phyloP scores from a whole-genome alignment of 2,797 vertebrate species.

The Anolis apletophallus region DNA sequence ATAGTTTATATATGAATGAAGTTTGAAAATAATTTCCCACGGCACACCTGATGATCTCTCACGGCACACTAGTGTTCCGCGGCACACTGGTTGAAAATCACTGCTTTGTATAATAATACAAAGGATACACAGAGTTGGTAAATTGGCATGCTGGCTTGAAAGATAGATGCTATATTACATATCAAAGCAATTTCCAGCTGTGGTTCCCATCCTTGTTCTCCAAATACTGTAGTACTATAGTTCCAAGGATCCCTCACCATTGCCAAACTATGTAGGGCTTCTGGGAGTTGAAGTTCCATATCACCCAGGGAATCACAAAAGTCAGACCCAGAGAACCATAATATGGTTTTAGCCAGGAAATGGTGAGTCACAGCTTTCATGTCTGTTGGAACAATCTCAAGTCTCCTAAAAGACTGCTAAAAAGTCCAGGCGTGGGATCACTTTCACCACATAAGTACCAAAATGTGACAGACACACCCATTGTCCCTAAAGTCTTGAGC shows the following conservation, averaged over 20 bases:
- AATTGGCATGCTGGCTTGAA: neutral
- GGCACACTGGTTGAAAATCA: no score
- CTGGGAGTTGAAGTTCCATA: neutral
- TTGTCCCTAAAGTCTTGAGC: neutral
- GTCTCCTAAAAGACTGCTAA: neutral
- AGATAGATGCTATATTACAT: neutral
- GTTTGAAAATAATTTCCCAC: no score
- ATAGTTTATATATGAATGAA: no score
- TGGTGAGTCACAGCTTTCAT: neutral
- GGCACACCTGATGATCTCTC: no score
- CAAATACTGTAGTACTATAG: neutral
- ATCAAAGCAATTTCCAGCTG: neutral
- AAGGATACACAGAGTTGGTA: neutral
- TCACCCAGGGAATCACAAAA: neutral
- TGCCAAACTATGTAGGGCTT: neutral
- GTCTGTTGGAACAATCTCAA: neutral
- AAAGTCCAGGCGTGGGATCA: neutral
- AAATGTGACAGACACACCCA: neutral
- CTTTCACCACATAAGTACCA: neutral
- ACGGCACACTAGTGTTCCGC: no score
- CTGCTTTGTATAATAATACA: no score
- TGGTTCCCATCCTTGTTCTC: neutral
- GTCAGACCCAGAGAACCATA: neutral
- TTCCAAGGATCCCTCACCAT: neutral
- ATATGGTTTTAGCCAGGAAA: neutral